Conservation (phyloP, 2,113 vertebrate genomes). For the Phocoena phocoena region DNA sequence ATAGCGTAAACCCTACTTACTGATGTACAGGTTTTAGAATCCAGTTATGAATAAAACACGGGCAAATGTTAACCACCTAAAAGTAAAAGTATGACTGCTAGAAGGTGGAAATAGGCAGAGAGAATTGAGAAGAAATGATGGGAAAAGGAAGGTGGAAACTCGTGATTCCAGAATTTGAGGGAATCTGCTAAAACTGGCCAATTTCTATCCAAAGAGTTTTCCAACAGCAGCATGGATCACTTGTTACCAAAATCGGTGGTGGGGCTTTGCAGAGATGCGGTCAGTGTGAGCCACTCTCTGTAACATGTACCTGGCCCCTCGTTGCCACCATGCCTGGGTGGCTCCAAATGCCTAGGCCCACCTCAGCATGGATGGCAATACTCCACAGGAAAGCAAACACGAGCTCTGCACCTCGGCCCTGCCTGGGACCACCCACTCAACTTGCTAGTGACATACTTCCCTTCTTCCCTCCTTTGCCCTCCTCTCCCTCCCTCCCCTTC, state of each 20-base stretch:
- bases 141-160: not conserved
- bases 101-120: not conserved
- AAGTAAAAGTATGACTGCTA: accelerated
- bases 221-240: not conserved
- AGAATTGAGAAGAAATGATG: not conserved
- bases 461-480: not conserved
- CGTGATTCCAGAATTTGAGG: not conserved
- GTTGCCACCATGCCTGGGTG: accelerated
- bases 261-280: not conserved
- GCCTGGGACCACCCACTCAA: not conserved
- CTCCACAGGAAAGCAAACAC: not conserved
- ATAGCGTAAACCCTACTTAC: accelerated
- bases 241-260: too few relatives aligned
- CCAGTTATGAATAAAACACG: not conserved
- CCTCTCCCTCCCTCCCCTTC: not conserved
- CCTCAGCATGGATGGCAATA: accelerated
- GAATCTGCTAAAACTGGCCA: not conserved
- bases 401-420: not conserved
- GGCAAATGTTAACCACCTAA: not conserved
- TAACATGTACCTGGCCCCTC: not conserved
- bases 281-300: not conserved
- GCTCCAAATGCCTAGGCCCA: not conserved
- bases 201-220: not conserved
- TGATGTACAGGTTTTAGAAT: not conserved
- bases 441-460: not conserved